A percentile compares a stretch with the other conserved stretches of the same genome.
Evolutionary conservation across 2,888 invertebrate species (phyloP).

Genomic region (Phlogophora meticulosa): DNA sequence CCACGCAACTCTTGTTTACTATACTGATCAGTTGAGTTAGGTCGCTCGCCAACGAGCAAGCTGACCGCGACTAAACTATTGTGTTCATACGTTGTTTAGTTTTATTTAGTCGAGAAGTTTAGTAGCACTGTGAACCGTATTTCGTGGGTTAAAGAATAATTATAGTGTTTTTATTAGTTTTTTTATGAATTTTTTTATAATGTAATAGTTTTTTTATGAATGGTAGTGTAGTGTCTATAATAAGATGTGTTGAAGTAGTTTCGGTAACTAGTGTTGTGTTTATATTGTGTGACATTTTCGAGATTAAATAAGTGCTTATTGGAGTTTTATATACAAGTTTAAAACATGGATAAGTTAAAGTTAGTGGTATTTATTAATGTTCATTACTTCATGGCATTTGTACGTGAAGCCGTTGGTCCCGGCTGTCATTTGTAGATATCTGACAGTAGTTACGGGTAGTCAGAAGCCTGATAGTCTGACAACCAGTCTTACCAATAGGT

Average conservation of each 20-base stretch:
- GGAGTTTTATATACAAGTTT: not conserved
- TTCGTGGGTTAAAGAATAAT: too few relatives aligned
- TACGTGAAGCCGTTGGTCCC: not conserved
- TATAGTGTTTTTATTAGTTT: not conserved
- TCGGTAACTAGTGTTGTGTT: not conserved
- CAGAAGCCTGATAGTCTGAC: too few relatives aligned
- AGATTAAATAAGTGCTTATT: not conserved
- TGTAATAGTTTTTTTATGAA: not conserved
- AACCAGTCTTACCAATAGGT: too few relatives aligned
- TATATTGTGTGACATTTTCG: not conserved
- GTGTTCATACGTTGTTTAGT: not conserved
- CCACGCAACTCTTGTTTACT: slow-evolving; percentile 45
- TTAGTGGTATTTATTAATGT: slow-evolving; percentile 20
- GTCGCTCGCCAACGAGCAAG: slow-evolving; percentile 11
- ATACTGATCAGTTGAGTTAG: slow-evolving; percentile 43
- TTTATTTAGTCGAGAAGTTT: not conserved
- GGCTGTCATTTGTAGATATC: too few relatives aligned
- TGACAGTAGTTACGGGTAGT: too few relatives aligned
- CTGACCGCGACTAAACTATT: not conserved
- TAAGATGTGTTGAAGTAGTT: not conserved
- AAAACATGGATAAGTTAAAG: slow-evolving; percentile 42
- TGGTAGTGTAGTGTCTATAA: not conserved
- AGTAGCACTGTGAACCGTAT: not conserved
- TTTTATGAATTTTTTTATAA: not conserved
- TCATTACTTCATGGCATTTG: not conserved